A percentile compares a stretch with the other conserved stretches of the same genome.
Conservation (phyloP, 1,140 invertebrate genomes). For the Maniola jurtina region DNA sequence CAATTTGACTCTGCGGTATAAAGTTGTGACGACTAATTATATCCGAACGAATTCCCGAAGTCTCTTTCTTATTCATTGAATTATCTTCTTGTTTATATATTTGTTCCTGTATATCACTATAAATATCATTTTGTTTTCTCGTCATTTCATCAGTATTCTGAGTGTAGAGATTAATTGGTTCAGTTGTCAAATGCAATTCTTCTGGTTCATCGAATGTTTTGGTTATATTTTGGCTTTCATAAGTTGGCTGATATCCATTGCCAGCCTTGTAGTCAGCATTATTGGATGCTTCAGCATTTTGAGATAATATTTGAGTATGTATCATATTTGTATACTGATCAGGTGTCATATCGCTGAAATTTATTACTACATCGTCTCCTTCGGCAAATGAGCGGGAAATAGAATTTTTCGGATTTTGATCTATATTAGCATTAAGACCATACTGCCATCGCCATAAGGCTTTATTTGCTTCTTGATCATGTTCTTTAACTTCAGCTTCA, state of each 20-base stretch:
- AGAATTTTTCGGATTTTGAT: slow-evolving; percentile 55
- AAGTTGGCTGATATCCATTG: not conserved
- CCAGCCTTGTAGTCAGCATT: slow-evolving; percentile 6
- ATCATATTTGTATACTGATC: slow-evolving; percentile 66
- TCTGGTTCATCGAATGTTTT: not conserved
- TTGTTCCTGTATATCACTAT: not conserved
- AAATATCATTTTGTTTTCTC: not conserved
- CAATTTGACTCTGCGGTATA: slow-evolving; percentile 47
- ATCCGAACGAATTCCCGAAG: slow-evolving; percentile 18
- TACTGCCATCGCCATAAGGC: slow-evolving; percentile 71
- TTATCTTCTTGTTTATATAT: slow-evolving; percentile 7
- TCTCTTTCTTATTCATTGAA: slow-evolving; percentile 13
- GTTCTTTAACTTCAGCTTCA: slow-evolving; percentile 50
- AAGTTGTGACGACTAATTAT: slow-evolving; percentile 39
- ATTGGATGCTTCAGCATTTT: slow-evolving; percentile 15
- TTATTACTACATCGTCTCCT: slow-evolving; percentile 67
- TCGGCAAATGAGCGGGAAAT: slow-evolving; percentile 67
- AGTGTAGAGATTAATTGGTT: not conserved
- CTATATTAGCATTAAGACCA: slow-evolving; percentile 51
- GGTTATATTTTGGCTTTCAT: not conserved
- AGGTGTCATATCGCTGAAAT: slow-evolving; percentile 69
- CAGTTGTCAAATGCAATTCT: not conserved
- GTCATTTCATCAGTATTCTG: not conserved
- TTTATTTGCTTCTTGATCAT: slow-evolving; percentile 60
- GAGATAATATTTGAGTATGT: slow-evolving; percentile 37